Evolutionary conservation across 2,888 invertebrate species (phyloP).

Genomic region (Strigamia crassipes): DNA sequence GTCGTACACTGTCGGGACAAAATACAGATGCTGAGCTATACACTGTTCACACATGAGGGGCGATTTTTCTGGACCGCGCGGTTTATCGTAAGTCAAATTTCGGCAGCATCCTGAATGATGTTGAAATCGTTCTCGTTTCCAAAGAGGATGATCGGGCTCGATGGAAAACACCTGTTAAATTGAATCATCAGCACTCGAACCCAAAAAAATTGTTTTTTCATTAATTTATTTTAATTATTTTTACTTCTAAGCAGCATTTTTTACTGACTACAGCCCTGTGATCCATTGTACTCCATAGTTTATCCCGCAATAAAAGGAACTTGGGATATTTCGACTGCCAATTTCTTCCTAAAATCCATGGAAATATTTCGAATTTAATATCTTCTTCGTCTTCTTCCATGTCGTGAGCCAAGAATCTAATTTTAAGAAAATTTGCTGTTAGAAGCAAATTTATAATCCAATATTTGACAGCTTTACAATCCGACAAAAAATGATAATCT

Average conservation of each 20-base stretch:
- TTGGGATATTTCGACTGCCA: conserved; percentile 54
- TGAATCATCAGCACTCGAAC: background rate
- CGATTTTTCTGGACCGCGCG: background rate
- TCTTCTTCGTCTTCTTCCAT: conserved; percentile 67
- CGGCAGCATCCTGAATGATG: conserved; percentile 44
- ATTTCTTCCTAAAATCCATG: conserved; percentile 59
- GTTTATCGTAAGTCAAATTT: background rate
- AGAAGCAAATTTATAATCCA: background rate
- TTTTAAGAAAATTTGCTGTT: background rate
- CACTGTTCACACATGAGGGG: background rate
- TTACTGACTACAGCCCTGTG: conserved; percentile 63
- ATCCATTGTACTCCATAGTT: conserved; percentile 60
- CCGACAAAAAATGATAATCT: conserved; percentile 64
- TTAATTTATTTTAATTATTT: background rate
- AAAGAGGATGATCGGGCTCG: conserved; percentile 43
- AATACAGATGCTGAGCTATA: background rate
- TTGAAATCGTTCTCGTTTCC: conserved; percentile 45
- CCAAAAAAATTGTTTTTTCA: background rate
- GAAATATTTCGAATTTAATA: conserved; percentile 61
- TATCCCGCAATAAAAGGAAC: conserved; percentile 57
- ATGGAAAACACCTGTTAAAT: conserved; percentile 47
- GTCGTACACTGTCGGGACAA: background rate
- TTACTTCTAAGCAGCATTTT: conserved; percentile 63
- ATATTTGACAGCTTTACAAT: conserved; percentile 61
- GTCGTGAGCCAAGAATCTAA: conserved; percentile 64